Base-by-base conservation (phyloP, 2,113 vertebrate species). In the Turnix velox region DNA sequence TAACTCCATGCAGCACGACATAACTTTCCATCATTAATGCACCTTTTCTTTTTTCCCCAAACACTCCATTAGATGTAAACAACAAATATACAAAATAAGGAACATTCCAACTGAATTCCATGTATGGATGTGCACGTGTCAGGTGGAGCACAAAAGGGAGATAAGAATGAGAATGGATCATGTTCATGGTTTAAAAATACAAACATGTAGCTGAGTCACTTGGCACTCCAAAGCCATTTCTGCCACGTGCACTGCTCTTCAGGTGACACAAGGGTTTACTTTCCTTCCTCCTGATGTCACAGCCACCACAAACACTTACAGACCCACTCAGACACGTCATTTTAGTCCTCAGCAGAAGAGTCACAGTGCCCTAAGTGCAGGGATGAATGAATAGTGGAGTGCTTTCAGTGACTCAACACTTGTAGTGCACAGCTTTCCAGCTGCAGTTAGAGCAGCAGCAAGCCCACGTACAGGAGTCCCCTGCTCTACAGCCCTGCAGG, bases 1-100 rank as follows among this genome's bases (percentile, higher is more conserved):
- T 99, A 99, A 97, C 98, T 98, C 95, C 97, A 96, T 96, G 97
- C 97, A 98, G 97, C 98, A 98, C 98, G 98, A 98, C 98, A 98
- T 98, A 99, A 98, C 98, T 98, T 99, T 97, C 97, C 94, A 81
- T 97, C 98, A 98, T 98, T 98, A 98, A 98, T 63, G 93, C 97
- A 97, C 97, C 98, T 98, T 97, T 97, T 98, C 98, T 98, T 98
- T 58, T n/a, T n/a, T n/a, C n/a, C n/a, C n/a, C n/a, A n/a, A n/a
- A n/a, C 95, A 98, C 96, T 95, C 97, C 98, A 98, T 98, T 98
- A 98, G 97, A 98, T 97, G 92, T 94, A 97, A 59, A 40, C 74
- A 97, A 96, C 97, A 88, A 96, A 82, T 45, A 54, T 1, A 96
- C 62, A 96, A 98, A 95, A 96, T 94, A 95, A 97, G 92, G 75